Evolutionary conservation across 2,797 vertebrate genomes (phyloP).

Genomic region (Eulemur rubriventer): DNA sequence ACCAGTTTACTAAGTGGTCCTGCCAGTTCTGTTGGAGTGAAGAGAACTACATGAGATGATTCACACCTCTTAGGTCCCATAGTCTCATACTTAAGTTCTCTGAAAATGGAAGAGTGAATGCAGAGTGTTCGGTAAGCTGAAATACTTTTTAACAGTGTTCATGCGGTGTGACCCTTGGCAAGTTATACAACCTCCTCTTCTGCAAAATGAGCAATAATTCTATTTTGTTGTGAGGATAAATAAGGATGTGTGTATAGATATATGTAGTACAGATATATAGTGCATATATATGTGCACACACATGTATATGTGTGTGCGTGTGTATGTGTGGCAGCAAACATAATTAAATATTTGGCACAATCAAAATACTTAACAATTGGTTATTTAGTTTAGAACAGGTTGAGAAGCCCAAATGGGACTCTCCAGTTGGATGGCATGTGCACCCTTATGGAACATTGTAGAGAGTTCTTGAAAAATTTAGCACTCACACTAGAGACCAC

Average conservation of each 20-base stretch:
- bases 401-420: neutral
- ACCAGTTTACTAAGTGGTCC: neutral
- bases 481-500: neutral
- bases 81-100: neutral
- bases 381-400: conserved; percentile 3
- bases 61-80: neutral
- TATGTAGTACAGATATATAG: no score
- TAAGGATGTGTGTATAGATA: neutral
- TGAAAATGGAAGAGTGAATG: neutral
- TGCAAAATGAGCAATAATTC: neutral
- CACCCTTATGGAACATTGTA: neutral
- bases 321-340: neutral
- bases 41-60: neutral
- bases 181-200: neutral
- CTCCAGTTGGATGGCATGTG: neutral
- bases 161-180: neutral
- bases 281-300: neutral
- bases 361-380: neutral
- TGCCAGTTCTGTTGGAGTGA: neutral
- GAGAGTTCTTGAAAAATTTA: neutral
- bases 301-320: no score
- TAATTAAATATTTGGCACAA: neutral
- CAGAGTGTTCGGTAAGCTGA: neutral
- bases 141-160: neutral
- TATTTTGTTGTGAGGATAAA: neutral